phyloP scores from a whole-genome alignment of 2,113 vertebrate species.

The Erythrocebus patas region DNA sequence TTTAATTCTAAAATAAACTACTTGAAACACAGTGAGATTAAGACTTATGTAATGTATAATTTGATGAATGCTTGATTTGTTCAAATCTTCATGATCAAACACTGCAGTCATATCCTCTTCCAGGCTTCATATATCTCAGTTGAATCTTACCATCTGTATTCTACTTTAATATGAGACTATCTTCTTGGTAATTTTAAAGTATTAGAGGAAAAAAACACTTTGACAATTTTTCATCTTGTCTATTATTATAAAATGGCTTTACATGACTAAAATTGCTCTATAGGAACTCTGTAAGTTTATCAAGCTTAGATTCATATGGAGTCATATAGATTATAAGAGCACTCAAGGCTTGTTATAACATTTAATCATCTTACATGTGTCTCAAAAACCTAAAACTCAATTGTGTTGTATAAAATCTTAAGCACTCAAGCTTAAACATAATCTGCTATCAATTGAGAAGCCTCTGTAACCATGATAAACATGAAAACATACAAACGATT shows the following conservation, averaged over 20 bases:
- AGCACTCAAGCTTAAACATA: neutral
- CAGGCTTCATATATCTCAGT: neutral
- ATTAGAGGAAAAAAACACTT: slow-evolving; percentile 57
- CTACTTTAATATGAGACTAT: neutral
- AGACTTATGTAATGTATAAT: neutral
- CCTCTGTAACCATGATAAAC: neutral
- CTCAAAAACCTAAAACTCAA: neutral
- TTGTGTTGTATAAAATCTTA: slow-evolving; percentile 7
- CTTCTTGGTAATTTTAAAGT: neutral
- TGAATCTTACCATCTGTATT: neutral
- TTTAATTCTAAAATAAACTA: neutral
- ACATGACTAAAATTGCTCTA: neutral
- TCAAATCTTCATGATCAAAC: neutral
- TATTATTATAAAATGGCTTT: slow-evolving; percentile 64
- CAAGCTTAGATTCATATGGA: neutral
- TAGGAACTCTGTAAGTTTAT: neutral
- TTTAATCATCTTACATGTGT: neutral
- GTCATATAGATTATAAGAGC: neutral
- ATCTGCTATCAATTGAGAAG: neutral
- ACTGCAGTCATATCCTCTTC: neutral
- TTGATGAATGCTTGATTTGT: neutral
- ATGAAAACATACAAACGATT: neutral
- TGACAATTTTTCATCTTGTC: slow-evolving; percentile 71
- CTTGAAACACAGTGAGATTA: neutral
- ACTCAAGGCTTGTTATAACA: neutral